These are phyloP conservation scores for Heteractis magnifica DNA, from an alignment of 92 coral and sea anemone species.

Conservation along the genomic window DNA sequence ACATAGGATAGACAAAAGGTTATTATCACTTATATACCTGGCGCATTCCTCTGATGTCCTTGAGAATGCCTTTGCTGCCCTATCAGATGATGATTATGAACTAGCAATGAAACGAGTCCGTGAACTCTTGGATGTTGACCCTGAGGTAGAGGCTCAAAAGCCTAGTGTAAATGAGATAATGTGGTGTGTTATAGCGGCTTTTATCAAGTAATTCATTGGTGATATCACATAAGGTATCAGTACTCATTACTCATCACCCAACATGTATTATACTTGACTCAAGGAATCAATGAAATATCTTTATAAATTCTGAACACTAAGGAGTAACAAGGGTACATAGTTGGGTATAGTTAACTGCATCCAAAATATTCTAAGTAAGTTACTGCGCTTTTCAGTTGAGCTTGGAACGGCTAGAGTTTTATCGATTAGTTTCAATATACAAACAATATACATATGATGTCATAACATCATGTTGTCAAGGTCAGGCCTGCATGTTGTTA, in stretches of 20 bases:
- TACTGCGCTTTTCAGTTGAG: too few relatives aligned
- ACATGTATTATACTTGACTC: neutral
- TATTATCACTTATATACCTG: constrained; percentile 81
- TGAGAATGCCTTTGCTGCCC: constrained; percentile 95
- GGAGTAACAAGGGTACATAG: neutral
- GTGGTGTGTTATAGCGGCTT: constrained; percentile 99
- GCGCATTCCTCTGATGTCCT: constrained; percentile 99
- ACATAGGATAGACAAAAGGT: constrained; percentile 80
- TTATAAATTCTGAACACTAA: neutral
- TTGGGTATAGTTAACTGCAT: neutral
- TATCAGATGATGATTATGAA: constrained; percentile 98
- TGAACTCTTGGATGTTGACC: constrained; percentile 93
- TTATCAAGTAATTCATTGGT: constrained; percentile 64
- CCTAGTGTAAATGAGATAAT: constrained; percentile 77
- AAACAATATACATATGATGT: too few relatives aligned
- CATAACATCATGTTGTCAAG: too few relatives aligned
- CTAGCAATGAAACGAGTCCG: constrained; percentile 97
- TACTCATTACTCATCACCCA: neutral
- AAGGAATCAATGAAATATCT: neutral
- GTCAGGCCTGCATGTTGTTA: too few relatives aligned
- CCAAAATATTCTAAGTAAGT: too few relatives aligned
- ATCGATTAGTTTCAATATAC: too few relatives aligned
- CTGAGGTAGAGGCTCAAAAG: constrained; percentile 87
- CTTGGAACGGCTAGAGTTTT: too few relatives aligned
- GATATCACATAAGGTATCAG: neutral